phyloP scores from a whole-genome alignment of 2,113 vertebrate species.

The Lamprologus callipterus region DNA sequence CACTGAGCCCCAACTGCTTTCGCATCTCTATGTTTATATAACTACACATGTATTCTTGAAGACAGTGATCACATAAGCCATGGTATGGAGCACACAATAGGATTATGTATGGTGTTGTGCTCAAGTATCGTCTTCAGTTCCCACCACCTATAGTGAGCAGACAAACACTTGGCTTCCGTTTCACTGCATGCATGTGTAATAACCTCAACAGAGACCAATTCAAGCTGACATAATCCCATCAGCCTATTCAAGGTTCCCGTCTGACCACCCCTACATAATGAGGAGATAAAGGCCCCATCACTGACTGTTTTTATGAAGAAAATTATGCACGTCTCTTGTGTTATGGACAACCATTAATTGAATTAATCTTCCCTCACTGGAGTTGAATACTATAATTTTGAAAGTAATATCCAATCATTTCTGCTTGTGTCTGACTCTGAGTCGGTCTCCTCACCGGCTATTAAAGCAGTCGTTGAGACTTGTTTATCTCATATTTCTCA shows the following conservation, averaged over 20 bases:
- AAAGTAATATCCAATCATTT: neutral
- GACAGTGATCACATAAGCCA: constrained; percentile 34
- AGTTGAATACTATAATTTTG: neutral
- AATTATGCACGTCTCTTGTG: neutral
- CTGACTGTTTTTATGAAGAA: neutral
- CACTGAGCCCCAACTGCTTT: neutral
- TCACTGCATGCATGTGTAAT: neutral
- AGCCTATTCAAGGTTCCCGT: constrained; percentile 19
- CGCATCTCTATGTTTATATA: constrained; percentile 14
- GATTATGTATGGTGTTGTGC: constrained; percentile 25
- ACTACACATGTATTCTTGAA: constrained; percentile 7
- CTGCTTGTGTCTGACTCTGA: neutral
- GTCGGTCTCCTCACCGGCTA: neutral
- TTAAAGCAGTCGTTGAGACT: neutral
- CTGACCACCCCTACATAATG: constrained; percentile 15
- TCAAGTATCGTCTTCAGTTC: constrained; percentile 12
- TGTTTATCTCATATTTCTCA: neutral
- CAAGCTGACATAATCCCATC: constrained; percentile 47
- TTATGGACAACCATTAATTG: neutral
- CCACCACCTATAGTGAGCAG: neutral
- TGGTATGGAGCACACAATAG: constrained; percentile 29
- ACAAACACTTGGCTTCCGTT: neutral
- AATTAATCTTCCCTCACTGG: neutral
- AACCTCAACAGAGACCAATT: neutral
- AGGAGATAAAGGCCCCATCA: neutral